Evolutionary conservation across 2,797 vertebrate species (phyloP), one percentile per base, ranked within the genome.

Genomic region (Euphonia xanthogaster): DNA sequence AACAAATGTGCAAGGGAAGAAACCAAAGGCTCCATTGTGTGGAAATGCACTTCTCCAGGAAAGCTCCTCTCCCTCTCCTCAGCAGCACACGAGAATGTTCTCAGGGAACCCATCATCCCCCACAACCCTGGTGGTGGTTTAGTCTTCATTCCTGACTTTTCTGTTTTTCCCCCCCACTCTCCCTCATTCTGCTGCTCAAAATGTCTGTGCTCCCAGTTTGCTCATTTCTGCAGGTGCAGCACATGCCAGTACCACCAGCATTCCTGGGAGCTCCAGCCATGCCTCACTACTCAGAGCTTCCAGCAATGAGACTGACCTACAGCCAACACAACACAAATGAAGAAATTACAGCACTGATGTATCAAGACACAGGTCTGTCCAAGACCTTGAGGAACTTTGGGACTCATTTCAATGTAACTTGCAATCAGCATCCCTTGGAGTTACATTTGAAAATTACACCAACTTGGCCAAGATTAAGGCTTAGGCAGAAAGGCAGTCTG

Each of bases 1-100:
- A 70, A 66, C 70, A 95, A 73, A 92, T 42, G 74, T 16, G 67
- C 55, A 71, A 70, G 55, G 44, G 37, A 71, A 90, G 80, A 93
- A 87, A 91, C 50, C 39, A 89, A 93, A 95, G 31, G 50, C 61
- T 91, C 80, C 92, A 62, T 9, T 79, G 71, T 76, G 77, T 42
- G 53, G n/a, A 70, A 31, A 45, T 27, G n/a, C 67, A 73, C 57
- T 92, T 91, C 48, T 82, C 61, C 54, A 44, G 71, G 74, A 95
- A 47, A 35, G 9, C 7, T 82, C 44, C 62, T 24, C 76, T 86
- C 62, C 48, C 85, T 91, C 54, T 71, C 23, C 1, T 22, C 53
- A 78, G 45, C 4, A 25, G 45, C 60, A 25, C 13, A 20, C 1
- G 15, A 68, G 13, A 42, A 62, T 11, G 37, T 42, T 73, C 67